Evolutionary conservation across 1,140 invertebrate species (phyloP).

Genomic region (Theocolax elegans): DNA sequence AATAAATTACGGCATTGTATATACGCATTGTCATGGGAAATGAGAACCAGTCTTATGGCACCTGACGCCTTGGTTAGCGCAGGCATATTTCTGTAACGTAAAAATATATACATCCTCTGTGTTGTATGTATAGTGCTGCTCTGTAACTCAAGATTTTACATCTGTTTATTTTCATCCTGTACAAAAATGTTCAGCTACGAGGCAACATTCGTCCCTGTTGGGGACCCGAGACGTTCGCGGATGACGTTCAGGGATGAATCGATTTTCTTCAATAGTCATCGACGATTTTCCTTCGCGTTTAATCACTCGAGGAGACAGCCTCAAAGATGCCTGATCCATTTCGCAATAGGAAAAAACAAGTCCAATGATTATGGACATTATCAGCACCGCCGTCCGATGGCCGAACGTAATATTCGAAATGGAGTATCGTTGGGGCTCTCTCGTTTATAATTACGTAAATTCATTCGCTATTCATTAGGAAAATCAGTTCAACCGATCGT

Average conservation of each 20-base stretch:
- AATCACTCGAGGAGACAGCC: neutral
- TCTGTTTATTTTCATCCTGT: conserved; percentile 64
- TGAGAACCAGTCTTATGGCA: conserved; percentile 69
- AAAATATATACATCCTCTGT: conserved; percentile 70
- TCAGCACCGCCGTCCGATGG: conserved; percentile 35
- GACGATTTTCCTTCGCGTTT: neutral
- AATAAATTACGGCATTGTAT: conserved; percentile 65
- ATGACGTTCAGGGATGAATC: neutral
- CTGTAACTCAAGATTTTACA: conserved; percentile 69
- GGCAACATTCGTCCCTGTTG: conserved; percentile 50
- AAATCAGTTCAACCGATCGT: neutral
- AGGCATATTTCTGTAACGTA: conserved; percentile 69
- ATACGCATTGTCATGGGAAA: conserved; percentile 68
- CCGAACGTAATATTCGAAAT: conserved; percentile 25
- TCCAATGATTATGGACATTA: conserved; percentile 2
- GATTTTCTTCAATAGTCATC: neutral
- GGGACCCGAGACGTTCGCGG: conserved; percentile 33
- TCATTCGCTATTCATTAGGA: neutral
- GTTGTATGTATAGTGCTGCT: conserved; percentile 69
- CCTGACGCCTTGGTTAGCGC: conserved; percentile 58
- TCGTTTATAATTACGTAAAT: too few species aligned
- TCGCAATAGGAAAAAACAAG: conserved; percentile 18
- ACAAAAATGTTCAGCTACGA: conserved; percentile 66
- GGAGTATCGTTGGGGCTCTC: neutral
- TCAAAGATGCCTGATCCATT: neutral